Evolutionary conservation across 2,113 vertebrate species (phyloP), one percentile per base, ranked within the genome.

Genomic region (Dasyprocta punctata): DNA sequence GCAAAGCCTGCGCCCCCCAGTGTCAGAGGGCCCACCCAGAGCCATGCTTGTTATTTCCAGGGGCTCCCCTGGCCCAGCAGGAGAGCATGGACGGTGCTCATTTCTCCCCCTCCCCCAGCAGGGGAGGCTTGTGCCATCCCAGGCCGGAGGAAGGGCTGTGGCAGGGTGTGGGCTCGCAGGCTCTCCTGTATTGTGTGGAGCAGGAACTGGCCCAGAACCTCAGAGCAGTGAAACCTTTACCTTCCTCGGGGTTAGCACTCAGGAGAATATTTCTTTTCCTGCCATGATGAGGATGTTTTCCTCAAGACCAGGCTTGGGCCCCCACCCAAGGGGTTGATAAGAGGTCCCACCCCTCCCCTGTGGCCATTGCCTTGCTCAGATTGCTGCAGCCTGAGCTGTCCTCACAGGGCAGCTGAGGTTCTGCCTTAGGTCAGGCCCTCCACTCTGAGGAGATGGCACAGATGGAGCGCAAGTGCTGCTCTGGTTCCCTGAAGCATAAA

Each of bases 151-250:
- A 88, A 38, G 20, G 41, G 26, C 89, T 82, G 14, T 24, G 65
- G 36, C 17, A 33, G 77, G 69, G 17, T 14, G n/a, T 2, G 20
- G 56, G 19, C n/a, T 60, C 41, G 24, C 41, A 33, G 20, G 54
- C 36, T 33, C 49, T 80, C 3, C 0, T 14, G 19, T 33, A 2
- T 17, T 3, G 0, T 28, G 41, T 33, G 28, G n/a, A 30, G 20
- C 47, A 92, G 67, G 52, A 73, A 54, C 19, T 33, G 54, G 38
- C 16, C 3, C 2, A 19, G 41, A 41, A 33, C 61, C n/a, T 61
- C n/a, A 10, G 9, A 9, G 28, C 17, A 28, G 8, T 28, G 60
- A 80, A 22, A 56, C 30, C 26, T 56, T 56, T 54, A 5, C 63
- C 52, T 80, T 58, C 78, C 44, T 54, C 54, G 12, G 24, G 77